phyloP scores from a whole-genome alignment of 1,140 invertebrate genomes.

The Aphis gossypii region DNA sequence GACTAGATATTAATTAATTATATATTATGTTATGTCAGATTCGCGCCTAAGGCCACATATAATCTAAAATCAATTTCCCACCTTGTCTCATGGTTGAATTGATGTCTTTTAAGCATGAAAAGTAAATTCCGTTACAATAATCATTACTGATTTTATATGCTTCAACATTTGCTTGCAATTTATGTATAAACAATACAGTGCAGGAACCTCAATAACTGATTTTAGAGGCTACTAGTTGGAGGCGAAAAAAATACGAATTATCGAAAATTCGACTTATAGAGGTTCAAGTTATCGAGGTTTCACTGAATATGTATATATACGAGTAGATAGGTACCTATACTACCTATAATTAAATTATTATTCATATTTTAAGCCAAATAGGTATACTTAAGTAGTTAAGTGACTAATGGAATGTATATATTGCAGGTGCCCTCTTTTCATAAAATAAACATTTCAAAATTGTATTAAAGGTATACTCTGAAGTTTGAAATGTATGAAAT shows the following conservation, averaged over 20 bases:
- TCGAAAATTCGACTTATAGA: too few species aligned
- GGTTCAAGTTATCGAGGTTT: too few species aligned
- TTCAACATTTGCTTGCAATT: neutral
- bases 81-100: neutral
- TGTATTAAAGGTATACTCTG: neutral
- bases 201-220: too few species aligned
- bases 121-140: neutral
- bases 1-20: neutral
- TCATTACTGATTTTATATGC: neutral
- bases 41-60: neutral
- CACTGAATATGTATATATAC: too few species aligned
- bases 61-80: neutral
- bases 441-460: neutral
- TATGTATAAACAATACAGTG: neutral
- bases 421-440: neutral
- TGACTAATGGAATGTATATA: neutral
- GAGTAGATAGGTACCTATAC: too few species aligned
- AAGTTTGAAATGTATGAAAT: neutral
- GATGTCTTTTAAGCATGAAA: neutral
- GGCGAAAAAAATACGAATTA: too few species aligned
- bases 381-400: neutral
- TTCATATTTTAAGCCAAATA: neutral
- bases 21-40: neutral
- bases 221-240: too few species aligned
- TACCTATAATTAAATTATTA: neutral